Evolutionary conservation across 2,888 invertebrate species (phyloP).

Genomic region (Nymphalis urticae): DNA sequence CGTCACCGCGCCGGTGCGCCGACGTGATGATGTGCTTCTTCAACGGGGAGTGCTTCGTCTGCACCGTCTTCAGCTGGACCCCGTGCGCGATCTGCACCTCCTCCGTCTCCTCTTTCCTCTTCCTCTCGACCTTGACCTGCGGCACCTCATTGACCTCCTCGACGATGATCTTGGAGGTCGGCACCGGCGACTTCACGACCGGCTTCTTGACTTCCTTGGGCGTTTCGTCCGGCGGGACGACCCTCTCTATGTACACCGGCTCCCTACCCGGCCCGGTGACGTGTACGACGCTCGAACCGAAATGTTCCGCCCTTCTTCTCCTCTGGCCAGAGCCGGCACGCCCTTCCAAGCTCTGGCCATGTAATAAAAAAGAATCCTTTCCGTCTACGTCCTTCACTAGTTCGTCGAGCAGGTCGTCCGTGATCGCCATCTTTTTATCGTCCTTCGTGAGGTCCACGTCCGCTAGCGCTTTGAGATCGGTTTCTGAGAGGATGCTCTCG

Average conservation of each 20-base stretch:
- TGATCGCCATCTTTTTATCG: constrained; percentile 50
- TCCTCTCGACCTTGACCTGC: constrained; percentile 45
- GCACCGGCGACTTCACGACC: constrained; percentile 37
- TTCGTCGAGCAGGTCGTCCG: constrained; percentile 58
- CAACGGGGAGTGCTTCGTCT: constrained; percentile 59
- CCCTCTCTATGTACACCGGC: constrained; percentile 51
- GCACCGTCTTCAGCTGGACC: constrained; percentile 57
- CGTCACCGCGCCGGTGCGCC: constrained; percentile 50
- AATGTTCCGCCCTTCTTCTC: constrained; percentile 52
- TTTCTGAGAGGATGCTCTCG: constrained; percentile 66
- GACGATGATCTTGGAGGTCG: constrained; percentile 50
- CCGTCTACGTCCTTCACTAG: constrained; percentile 54
- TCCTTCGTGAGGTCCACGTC: constrained; percentile 51
- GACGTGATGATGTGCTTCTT: constrained; percentile 72
- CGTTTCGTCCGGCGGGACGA: constrained; percentile 35
- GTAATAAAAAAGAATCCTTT: constrained; percentile 74
- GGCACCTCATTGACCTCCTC: constrained; percentile 62
- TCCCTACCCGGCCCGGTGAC: constrained; percentile 53
- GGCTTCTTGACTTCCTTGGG: constrained; percentile 36
- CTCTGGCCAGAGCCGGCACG: constrained; percentile 69
- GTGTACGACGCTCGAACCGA: constrained; percentile 61
- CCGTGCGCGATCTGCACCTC: constrained; percentile 56
- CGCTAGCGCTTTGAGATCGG: constrained; percentile 58
- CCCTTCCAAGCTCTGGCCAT: constrained; percentile 70
- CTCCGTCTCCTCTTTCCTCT: constrained; percentile 50